Conservation (phyloP, 2,888 invertebrate genomes). For the Miltochrista miniata region DNA sequence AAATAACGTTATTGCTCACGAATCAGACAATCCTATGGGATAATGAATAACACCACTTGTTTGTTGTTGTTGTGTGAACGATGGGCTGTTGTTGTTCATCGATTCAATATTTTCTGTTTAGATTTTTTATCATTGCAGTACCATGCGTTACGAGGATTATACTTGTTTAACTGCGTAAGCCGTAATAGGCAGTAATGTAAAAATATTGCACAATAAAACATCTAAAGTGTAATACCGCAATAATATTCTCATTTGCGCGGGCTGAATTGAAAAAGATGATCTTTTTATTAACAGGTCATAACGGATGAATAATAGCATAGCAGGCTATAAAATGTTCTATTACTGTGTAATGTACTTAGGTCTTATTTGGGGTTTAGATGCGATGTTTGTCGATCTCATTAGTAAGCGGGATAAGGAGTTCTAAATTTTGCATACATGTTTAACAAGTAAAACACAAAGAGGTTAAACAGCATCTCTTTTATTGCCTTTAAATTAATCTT, state of each 20-base stretch:
- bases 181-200: slow-evolving; percentile 7
- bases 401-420: background rate
- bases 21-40: too few relatives aligned
- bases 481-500: too few relatives aligned
- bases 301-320: slow-evolving; percentile 8
- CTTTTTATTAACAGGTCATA: slow-evolving; percentile 13
- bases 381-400: background rate
- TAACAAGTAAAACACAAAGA: background rate
- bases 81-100: too few relatives aligned
- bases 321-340: slow-evolving; percentile 6
- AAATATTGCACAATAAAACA: slow-evolving; percentile 15
- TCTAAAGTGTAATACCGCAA: slow-evolving; percentile 9
- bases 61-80: too few relatives aligned
- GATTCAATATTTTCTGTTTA: too few relatives aligned
- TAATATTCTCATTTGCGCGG: slow-evolving; percentile 13
- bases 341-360: background rate
- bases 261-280: slow-evolving; percentile 15
- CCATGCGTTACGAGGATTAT: background rate
- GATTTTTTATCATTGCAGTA: too few relatives aligned
- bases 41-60: too few relatives aligned
- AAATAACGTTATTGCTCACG: too few relatives aligned
- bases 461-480: too few relatives aligned
- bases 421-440: background rate
- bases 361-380: background rate
- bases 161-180: slow-evolving; percentile 6